phyloP scores from a whole-genome alignment of 2,113 vertebrate species.

The Haliaeetus leucogaster region DNA sequence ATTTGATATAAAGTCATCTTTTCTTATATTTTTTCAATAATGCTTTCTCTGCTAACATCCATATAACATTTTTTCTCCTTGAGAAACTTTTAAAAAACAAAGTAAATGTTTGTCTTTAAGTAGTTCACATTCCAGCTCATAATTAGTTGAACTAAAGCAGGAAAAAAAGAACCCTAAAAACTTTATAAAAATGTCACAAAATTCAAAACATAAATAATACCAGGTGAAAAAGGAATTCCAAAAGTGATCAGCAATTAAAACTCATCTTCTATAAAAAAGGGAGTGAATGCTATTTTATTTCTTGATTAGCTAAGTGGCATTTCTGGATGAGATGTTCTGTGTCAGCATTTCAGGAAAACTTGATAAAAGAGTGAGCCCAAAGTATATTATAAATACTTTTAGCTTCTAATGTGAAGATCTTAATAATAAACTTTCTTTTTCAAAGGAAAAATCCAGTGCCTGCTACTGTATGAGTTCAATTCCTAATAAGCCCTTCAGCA shows the following conservation, averaged over 20 bases:
- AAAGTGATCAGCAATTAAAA: background rate
- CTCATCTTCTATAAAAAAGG: background rate
- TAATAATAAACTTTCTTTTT: background rate
- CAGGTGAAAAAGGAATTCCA: background rate
- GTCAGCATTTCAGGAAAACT: background rate
- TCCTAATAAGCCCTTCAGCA: background rate
- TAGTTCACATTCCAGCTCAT: background rate
- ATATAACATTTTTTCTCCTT: background rate
- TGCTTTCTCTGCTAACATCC: background rate
- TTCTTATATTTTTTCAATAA: background rate
- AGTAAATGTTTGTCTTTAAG: background rate
- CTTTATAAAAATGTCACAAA: background rate
- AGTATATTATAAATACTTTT: background rate
- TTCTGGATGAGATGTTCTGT: background rate
- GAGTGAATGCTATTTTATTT: background rate
- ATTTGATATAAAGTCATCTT: background rate
- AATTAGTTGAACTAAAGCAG: background rate
- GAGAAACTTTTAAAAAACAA: background rate
- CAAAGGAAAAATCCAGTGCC: background rate
- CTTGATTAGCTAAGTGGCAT: background rate
- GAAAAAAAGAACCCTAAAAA: background rate
- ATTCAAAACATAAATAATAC: background rate
- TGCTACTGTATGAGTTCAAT: background rate
- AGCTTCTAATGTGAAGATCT: background rate
- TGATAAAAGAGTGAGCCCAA: background rate